Evolutionary conservation across 2,888 invertebrate species (phyloP), one percentile per base, ranked within the genome.

Genomic region (Spialia ferax): DNA sequence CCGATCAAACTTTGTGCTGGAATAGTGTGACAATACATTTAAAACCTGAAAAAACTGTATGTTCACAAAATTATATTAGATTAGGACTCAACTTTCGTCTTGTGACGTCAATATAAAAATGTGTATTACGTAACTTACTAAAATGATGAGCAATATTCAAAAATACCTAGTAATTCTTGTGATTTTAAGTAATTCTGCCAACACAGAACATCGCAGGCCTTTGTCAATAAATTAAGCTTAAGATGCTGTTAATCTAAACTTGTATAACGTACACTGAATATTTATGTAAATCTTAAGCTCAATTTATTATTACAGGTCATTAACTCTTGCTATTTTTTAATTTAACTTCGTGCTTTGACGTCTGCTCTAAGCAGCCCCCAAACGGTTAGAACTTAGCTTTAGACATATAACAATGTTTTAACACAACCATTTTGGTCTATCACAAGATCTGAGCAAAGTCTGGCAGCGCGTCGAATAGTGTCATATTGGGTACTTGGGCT

Each of bases 1-100:
- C 63, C 45, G 48, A n/a, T 45, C 32, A 57, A 23, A 22, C 22
- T 59, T 65, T 59, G 65, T 65, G 65, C 59, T 52, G 29, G 48
- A 11, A 22, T 48, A 20, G 42, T 2, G 38, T 26, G 15, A 54
- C 42, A 42, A 45, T 2, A 6, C 8, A 15, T 4, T 15, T n/a
- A 1, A n/a, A 15, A 45, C 18, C 18, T n/a, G 6, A 15, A 45
- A 45, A 18, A 15, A 29, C 29, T 42, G n/a, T n/a, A 11, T 35
- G 11, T 42, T 38, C 13, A n/a, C 38, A 38, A 38, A 5, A n/a
- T n/a, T 38, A n/a, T n/a, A n/a, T 38, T 35, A n/a, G n/a, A n/a
- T n/a, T n/a, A 29, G 29, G 42, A 15, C n/a, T 15, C n/a, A 15
- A 42, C 42, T 32, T 32, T 32, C 32, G 32, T 2, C 8, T 32